Evolutionary conservation across 2,113 vertebrate species (phyloP).

Genomic region (Ascaphus truei): DNA sequence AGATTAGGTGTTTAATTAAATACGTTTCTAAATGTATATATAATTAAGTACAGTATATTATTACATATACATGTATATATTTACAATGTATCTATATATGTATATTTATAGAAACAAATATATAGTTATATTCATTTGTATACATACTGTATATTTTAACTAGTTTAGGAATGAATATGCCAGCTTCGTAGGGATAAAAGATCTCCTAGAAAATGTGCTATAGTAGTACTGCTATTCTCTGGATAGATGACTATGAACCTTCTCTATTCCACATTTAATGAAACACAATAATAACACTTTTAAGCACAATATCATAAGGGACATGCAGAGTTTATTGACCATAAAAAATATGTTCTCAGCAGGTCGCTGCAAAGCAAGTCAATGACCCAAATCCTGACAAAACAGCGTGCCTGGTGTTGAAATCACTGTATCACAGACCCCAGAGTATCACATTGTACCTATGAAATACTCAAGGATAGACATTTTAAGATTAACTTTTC

Average conservation of each 20-base stretch:
- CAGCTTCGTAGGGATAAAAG: too few species aligned
- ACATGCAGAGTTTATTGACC: constrained; percentile 19
- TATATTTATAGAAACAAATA: too few species aligned
- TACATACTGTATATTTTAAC: too few species aligned
- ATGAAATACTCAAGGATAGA: neutral
- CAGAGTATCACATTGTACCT: neutral
- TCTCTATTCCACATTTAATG: constrained; percentile 16
- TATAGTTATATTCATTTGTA: too few species aligned
- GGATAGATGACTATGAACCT: neutral
- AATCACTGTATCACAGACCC: neutral
- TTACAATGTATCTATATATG: too few species aligned
- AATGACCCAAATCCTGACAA: constrained; percentile 25
- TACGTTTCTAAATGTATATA: too few species aligned
- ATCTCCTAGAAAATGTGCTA: too few species aligned
- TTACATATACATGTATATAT: too few species aligned
- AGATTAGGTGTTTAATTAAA: too few species aligned
- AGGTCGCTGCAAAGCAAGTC: neutral
- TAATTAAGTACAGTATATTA: too few species aligned
- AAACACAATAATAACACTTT: constrained; percentile 14
- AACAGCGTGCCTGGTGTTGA: neutral
- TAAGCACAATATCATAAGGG: constrained; percentile 7
- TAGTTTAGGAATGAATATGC: too few species aligned
- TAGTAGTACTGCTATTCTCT: neutral
- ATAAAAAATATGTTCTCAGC: constrained; percentile 17
- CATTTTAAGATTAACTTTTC: neutral